phyloP scores from a whole-genome alignment of 2,888 invertebrate species.

The Adelphocoris suturalis region DNA sequence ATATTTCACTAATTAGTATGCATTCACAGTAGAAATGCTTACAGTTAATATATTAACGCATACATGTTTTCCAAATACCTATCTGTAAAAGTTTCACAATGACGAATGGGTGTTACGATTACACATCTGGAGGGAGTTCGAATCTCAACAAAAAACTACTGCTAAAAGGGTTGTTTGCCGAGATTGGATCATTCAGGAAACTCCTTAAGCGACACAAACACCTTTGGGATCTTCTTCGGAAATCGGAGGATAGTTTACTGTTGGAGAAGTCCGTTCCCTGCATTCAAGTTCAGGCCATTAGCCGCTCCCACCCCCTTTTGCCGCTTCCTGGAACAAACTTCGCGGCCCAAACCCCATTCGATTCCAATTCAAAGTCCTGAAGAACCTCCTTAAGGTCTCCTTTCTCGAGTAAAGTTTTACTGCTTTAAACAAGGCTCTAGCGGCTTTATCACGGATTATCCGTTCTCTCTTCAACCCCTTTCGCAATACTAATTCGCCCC shows the following conservation, averaged over 20 bases:
- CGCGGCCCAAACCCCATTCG: slow-evolving; percentile 52
- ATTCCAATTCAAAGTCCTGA: slow-evolving; percentile 52
- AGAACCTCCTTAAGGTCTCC: slow-evolving; percentile 40
- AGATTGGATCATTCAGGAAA: slow-evolving; percentile 44
- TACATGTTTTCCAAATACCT: no score
- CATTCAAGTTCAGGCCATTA: slow-evolving; percentile 43
- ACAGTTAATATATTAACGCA: no score
- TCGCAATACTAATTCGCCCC: slow-evolving; percentile 53
- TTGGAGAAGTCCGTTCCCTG: slow-evolving; percentile 23
- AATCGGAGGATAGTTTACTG: slow-evolving; percentile 48
- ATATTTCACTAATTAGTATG: no score
- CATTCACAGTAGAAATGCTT: no score
- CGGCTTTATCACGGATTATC: slow-evolving; percentile 54
- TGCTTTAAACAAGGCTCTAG: slow-evolving; percentile 50
- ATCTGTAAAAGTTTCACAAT: no score
- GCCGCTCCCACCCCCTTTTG: neutral
- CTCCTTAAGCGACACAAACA: slow-evolving; percentile 36
- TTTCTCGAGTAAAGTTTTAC: slow-evolving; percentile 33
- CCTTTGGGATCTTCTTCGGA: slow-evolving; percentile 18
- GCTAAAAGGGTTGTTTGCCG: slow-evolving; percentile 30
- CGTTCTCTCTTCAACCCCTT: slow-evolving; percentile 44
- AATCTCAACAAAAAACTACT: neutral
- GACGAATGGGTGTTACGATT: no score
- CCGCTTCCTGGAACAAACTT: slow-evolving; percentile 37
- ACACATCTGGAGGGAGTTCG: neutral